Percentiles rank a stretch among this genome's conserved stretches.
These are phyloP conservation scores for Galerucella nymphaeae DNA, from an alignment of 2,888 invertebrate genomes.

Conservation along the genomic window DNA sequence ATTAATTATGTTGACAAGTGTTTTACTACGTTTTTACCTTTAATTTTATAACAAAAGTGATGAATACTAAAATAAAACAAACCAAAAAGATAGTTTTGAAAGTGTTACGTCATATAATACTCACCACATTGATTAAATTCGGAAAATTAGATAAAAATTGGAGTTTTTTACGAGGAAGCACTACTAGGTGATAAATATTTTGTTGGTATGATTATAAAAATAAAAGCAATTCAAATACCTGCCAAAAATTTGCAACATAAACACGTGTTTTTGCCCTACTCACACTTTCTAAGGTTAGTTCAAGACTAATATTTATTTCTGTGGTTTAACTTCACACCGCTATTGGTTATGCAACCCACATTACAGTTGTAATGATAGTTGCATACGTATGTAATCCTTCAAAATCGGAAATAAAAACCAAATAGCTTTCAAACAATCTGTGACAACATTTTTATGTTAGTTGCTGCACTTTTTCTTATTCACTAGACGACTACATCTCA, in stretches of 20 bases:
- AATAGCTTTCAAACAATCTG: too few relatives aligned
- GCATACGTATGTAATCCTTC: background rate
- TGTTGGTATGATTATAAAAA: background rate
- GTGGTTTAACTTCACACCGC: too few relatives aligned
- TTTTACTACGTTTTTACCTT: slow-evolving; percentile 20
- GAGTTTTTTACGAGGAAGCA: slow-evolving; percentile 78
- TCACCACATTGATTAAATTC: slow-evolving; percentile 42
- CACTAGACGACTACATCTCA: too few relatives aligned
- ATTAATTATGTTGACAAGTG: slow-evolving; percentile 56
- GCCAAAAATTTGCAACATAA: background rate
- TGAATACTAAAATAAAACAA: background rate
- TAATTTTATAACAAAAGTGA: too few relatives aligned
- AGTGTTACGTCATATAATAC: slow-evolving; percentile 7
- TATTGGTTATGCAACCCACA: background rate
- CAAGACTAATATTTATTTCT: too few relatives aligned
- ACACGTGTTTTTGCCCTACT: background rate
- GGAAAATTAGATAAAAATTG: slow-evolving; percentile 65
- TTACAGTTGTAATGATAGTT: background rate
- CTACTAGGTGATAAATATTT: slow-evolving; percentile 71
- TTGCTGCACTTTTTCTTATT: too few relatives aligned
- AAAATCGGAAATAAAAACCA: too few relatives aligned
- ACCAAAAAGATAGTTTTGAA: background rate
- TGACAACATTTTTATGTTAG: too few relatives aligned
- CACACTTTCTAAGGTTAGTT: too few relatives aligned
- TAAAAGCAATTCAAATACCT: background rate